Base-by-base conservation (phyloP, 2,797 vertebrate species). In the Pangasius sanitwongsei region DNA sequence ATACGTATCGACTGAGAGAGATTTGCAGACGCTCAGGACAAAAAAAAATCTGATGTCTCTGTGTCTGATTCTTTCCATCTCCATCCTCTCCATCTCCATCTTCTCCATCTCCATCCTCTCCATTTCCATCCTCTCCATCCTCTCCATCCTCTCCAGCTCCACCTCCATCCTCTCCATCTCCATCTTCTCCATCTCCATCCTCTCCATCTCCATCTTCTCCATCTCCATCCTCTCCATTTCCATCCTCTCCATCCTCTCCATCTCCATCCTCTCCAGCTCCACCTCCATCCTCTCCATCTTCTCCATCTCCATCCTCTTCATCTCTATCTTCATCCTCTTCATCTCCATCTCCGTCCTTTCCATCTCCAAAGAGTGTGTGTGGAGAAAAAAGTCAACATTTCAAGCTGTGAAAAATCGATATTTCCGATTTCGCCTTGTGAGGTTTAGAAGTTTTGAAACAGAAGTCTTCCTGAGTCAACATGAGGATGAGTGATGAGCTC, bases 1-100 rank as follows among this genome's bases (percentile, higher is more conserved):
- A 69, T 65, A 85, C 55, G 85, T 92, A 89, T 89, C 82, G 87
- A 93, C 92, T 59, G 28, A 15, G 34, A 16, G 67, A 25, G 48
- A 91, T 37, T 41, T 74, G 82, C 90, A 89, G 82, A 92, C 89
- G 87, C 87, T 87, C 81, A 86, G 63, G 80, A 89, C 59, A 92
- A 92, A 87, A n/a, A 7, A 53, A 87, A 25, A 48, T 75, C 23
- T 28, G 20, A 20, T 25, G 25, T 77, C 48, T 53, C 11, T 75
- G 8, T 44, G 11, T 16, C 28, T 44, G 72, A 44, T 53, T 28
- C 20, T 50, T 8, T 31, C 1, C 25, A 31, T 31, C 4, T 53
- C 50, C 50, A 53, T 53, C 50, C 13, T 13, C 6, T 23, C 3
- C 18, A 1, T 78, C 75, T n/a, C 23, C 8, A 25, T 4, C 23